A percentile compares a stretch with the other conserved stretches of the same genome.
These are phyloP conservation scores for Denticeps clupeoides DNA, from an alignment of 2,797 vertebrate genomes.

Conservation along the genomic window DNA sequence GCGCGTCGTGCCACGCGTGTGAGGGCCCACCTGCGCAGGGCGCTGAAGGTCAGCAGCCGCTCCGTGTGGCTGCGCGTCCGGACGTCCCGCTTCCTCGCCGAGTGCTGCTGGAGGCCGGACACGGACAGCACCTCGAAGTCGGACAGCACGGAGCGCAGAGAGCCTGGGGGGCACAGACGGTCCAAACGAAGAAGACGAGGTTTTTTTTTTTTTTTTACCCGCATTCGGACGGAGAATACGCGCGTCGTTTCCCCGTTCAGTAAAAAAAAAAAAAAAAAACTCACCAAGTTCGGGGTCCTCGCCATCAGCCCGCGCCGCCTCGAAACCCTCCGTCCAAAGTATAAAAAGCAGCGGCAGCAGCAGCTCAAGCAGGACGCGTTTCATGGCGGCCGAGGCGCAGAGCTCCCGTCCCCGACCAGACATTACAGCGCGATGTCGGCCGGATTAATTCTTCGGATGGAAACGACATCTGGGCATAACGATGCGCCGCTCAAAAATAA, in stretches of 20 bases:
- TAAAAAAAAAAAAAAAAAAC: no score
- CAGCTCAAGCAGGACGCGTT: conserved; percentile 15
- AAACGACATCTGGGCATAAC: conserved; percentile 33
- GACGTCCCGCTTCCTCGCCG: conserved; percentile 70
- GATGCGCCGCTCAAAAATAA: no score
- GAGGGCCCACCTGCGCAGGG: conserved; percentile 78
- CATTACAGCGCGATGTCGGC: conserved; percentile 14
- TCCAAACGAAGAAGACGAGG: neutral
- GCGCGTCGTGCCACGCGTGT: no score
- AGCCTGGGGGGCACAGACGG: conserved; percentile 27
- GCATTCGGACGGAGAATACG: no score
- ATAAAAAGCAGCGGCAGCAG: conserved; percentile 17
- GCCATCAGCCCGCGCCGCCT: conserved; percentile 5
- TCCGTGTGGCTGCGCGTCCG: conserved; percentile 71
- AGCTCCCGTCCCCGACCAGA: no score
- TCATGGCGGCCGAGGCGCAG: no score
- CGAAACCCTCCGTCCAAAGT: conserved; percentile 15
- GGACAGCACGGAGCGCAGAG: conserved; percentile 67
- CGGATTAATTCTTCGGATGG: conserved; percentile 14
- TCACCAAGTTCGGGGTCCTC: conserved; percentile 26
- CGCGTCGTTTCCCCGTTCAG: no score
- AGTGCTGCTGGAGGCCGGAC: conserved; percentile 76
- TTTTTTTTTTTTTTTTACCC: neutral
- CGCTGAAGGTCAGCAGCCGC: conserved; percentile 74
- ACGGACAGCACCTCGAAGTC: conserved; percentile 79